These are phyloP conservation scores for Stratiolaelaps scimitus DNA, from an alignment of 1,140 invertebrate species.

Conservation along the genomic window DNA sequence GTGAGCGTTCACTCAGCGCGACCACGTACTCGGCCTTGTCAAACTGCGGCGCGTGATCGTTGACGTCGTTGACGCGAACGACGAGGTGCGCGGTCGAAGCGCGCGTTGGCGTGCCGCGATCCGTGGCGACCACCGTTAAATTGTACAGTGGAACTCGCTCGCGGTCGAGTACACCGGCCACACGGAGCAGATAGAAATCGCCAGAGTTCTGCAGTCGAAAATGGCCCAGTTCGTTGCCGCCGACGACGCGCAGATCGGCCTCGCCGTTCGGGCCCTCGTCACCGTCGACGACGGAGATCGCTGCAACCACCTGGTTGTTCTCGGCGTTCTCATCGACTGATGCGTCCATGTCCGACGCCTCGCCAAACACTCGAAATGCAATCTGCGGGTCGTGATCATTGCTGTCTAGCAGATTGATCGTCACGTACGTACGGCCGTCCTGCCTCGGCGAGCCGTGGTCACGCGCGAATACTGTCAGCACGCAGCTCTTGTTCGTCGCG, in stretches of 20 bases:
- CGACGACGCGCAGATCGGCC: conserved; percentile 63
- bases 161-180: conserved; percentile 76
- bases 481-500: conserved; percentile 57
- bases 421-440: conserved; percentile 83
- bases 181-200: conserved; percentile 73
- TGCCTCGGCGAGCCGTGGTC: conserved; percentile 80
- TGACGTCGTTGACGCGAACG: conserved; percentile 84
- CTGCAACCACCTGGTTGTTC: conserved; percentile 76
- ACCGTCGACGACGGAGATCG: conserved; percentile 75
- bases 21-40: conserved; percentile 81
- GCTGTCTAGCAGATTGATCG: conserved; percentile 77
- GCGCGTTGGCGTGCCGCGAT: conserved; percentile 68
- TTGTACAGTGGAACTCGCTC: conserved; percentile 85
- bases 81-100: conserved; percentile 71
- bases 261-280: conserved; percentile 81
- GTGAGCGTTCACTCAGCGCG: conserved; percentile 68
- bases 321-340: conserved; percentile 84
- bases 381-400: conserved; percentile 81
- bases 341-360: conserved; percentile 60
- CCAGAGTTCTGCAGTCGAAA: conserved; percentile 70
- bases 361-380: conserved; percentile 64
- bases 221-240: conserved; percentile 78
- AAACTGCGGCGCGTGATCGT: conserved; percentile 86
- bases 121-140: conserved; percentile 73
- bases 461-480: conserved; percentile 80